Evolutionary conservation across 53 echinoderm and acorn worm genomes (phyloP).

Genomic region (Stichopus horrens): DNA sequence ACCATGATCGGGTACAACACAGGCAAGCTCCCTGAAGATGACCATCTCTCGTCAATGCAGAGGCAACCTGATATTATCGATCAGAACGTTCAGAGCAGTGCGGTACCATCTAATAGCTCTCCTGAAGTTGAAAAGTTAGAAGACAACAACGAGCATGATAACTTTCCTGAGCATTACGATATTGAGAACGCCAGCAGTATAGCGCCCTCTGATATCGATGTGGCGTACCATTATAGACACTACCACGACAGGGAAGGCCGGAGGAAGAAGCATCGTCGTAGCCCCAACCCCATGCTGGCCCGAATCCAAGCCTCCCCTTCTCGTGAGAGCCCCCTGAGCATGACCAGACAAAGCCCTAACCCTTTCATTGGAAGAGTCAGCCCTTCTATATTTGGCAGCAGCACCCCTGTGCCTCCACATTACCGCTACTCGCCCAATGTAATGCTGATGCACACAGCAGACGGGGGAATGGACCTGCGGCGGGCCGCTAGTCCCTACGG

Average conservation of each 20-base stretch:
- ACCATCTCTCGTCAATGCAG: conserved; percentile 44
- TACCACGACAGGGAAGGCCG: conserved; percentile 78
- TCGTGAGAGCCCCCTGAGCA: conserved; percentile 74
- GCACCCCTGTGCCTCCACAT: conserved; percentile 59
- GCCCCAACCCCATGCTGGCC: conserved; percentile 85
- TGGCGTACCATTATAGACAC: conserved; percentile 92
- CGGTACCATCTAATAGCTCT: conserved; percentile 61
- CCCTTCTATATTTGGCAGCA: conserved; percentile 52
- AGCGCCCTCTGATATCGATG: conserved; percentile 93
- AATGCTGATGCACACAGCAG: conserved; percentile 40
- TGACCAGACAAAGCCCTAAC: conserved; percentile 62
- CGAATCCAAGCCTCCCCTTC: conserved; percentile 69
- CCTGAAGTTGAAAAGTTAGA: conserved; percentile 67
- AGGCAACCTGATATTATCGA: conserved; percentile 88
- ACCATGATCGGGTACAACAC: conserved; percentile 77
- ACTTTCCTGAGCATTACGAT: conserved; percentile 85
- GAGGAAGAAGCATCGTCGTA: conserved; percentile 69
- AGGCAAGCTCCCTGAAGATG: conserved; percentile 41
- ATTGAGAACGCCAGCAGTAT: conserved; percentile 96
- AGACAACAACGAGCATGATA: conserved; percentile 35
- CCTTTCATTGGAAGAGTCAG: conserved; percentile 66
- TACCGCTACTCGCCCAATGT: conserved; percentile 50
- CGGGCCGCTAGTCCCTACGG: conserved; percentile 51
- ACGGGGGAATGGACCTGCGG: conserved; percentile 44
- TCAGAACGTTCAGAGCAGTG: conserved; percentile 64